These are phyloP conservation scores for Grammatotria lemairii DNA, from an alignment of 2,113 vertebrate species.

Conservation along the genomic window DNA sequence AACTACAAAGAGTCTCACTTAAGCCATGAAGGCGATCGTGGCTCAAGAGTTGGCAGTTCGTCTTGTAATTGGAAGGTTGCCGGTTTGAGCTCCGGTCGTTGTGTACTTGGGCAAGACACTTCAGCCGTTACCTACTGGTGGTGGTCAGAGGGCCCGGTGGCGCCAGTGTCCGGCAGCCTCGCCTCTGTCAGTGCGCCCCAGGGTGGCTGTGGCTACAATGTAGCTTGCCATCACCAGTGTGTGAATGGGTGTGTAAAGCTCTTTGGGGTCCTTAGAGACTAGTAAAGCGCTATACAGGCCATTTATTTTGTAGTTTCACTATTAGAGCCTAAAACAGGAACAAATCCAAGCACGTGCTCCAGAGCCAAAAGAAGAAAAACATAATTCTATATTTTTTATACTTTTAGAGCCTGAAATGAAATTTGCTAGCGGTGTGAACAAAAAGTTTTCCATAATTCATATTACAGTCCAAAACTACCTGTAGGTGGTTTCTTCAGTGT, in stretches of 20 bases:
- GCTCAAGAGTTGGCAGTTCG: fast-evolving
- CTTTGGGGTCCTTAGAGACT: fast-evolving
- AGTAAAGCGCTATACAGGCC: fast-evolving
- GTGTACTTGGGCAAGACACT: background rate
- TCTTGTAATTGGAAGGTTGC: fast-evolving
- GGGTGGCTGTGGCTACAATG: no score
- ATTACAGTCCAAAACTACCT: background rate
- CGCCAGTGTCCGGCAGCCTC: background rate
- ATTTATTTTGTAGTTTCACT: background rate
- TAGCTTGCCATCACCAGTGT: no score
- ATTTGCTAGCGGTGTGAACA: background rate
- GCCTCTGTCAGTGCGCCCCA: no score
- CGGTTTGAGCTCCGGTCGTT: fast-evolving
- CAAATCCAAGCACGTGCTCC: fast-evolving
- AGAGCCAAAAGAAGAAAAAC: background rate
- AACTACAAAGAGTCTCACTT: background rate
- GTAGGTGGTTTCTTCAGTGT: background rate
- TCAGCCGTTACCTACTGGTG: fast-evolving
- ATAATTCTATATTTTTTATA: background rate
- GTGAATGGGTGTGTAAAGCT: fast-evolving
- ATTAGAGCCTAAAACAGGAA: background rate
- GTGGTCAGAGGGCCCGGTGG: background rate
- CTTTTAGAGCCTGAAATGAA: background rate
- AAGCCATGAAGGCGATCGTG: fast-evolving
- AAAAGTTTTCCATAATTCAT: background rate